These are phyloP conservation scores for Protosalanx chinensis DNA, from an alignment of 2,797 vertebrate species.

Conservation along the genomic window DNA sequence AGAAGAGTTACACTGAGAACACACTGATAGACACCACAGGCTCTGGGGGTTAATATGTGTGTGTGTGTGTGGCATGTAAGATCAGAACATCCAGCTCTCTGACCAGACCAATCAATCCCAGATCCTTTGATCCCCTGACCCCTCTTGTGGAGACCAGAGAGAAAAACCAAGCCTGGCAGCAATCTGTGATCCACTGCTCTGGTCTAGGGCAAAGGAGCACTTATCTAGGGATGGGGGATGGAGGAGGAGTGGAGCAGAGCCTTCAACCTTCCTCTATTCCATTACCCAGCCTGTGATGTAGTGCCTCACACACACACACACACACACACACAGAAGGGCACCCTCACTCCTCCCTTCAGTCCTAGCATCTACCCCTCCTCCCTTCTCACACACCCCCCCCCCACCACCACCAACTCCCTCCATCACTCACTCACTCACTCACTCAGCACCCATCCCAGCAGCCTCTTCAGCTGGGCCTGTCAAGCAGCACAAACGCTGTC, in stretches of 20 bases:
- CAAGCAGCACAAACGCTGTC: slow-evolving; percentile 28
- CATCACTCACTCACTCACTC: slow-evolving; percentile 18
- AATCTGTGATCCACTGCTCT: slow-evolving; percentile 20
- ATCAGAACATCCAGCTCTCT: slow-evolving; percentile 14
- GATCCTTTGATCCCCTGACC: slow-evolving; percentile 25
- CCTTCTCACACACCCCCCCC: slow-evolving; percentile 37
- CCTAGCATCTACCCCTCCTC: slow-evolving; percentile 34
- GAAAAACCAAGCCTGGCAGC: neutral
- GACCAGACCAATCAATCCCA: slow-evolving; percentile 19
- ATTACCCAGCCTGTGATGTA: slow-evolving; percentile 70
- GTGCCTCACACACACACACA: slow-evolving; percentile 28
- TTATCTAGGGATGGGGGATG: slow-evolving; percentile 25
- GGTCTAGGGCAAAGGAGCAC: slow-evolving; percentile 9
- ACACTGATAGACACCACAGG: neutral
- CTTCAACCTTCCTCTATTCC: slow-evolving; percentile 66
- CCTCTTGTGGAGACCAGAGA: slow-evolving; percentile 9
- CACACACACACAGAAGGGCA: slow-evolving; percentile 15
- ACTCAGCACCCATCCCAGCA: slow-evolving; percentile 53
- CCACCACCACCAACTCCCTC: slow-evolving; percentile 32
- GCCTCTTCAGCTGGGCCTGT: slow-evolving; percentile 59
- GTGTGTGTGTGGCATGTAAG: neutral
- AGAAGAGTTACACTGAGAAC: neutral
- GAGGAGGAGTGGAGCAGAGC: slow-evolving; percentile 51
- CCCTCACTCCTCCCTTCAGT: too few relatives aligned
- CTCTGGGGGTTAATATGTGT: neutral